Conservation (phyloP, 1,140 invertebrate genomes). For the Apis cerana region DNA sequence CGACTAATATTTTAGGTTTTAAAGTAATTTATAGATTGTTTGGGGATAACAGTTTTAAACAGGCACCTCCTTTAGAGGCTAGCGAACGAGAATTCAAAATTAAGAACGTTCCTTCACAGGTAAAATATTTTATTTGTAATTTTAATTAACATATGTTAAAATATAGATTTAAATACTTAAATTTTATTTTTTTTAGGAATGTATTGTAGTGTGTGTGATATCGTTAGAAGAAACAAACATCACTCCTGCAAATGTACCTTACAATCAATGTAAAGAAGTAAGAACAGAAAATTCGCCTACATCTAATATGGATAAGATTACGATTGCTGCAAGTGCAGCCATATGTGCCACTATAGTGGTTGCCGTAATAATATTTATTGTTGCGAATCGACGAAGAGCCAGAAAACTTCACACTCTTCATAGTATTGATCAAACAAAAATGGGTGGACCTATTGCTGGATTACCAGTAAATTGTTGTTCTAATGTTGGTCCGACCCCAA, state of each 20-base stretch:
- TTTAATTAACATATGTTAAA: background rate
- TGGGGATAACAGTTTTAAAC: conserved; percentile 93
- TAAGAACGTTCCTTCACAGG: conserved; percentile 94
- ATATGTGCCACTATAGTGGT: conserved; percentile 96
- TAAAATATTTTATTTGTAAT: conserved; percentile 70
- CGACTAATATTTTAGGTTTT: conserved; percentile 92
- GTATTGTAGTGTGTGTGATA: conserved; percentile 95
- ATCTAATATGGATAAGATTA: conserved; percentile 96
- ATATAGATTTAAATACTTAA: too few relatives aligned
- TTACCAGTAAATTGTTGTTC: conserved; percentile 89
- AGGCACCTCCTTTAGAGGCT: conserved; percentile 92
- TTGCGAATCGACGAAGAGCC: conserved; percentile 88
- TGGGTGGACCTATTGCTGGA: conserved; percentile 86
- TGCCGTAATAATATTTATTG: conserved; percentile 92
- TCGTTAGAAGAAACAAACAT: conserved; percentile 93
- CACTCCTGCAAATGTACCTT: conserved; percentile 92
- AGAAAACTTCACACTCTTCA: conserved; percentile 89
- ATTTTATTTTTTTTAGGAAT: conserved; percentile 84
- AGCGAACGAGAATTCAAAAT: conserved; percentile 95
- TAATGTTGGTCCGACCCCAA: conserved; percentile 86
- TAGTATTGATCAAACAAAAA: conserved; percentile 83
- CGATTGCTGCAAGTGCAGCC: conserved; percentile 95
- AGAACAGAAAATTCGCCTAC: conserved; percentile 90
- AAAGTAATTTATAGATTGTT: conserved; percentile 94
- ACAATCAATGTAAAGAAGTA: conserved; percentile 93